Evolutionary conservation across 1,140 invertebrate species (phyloP), one percentile per base, ranked within the genome.

Genomic region (Tetramorium parvispinum): DNA sequence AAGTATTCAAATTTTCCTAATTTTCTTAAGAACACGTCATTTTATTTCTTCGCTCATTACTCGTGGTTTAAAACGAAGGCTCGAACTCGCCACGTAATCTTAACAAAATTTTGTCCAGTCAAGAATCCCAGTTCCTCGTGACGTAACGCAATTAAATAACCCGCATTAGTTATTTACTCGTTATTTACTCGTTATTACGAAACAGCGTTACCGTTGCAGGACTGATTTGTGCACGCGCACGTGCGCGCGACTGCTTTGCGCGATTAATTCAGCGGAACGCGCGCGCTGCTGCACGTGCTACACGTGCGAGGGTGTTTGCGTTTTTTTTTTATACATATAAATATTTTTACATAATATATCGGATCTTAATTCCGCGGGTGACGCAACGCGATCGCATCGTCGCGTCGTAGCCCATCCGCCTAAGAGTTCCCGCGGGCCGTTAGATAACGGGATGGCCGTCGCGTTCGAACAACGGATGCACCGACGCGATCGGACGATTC

Each of bases 391-490:
- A 55, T 70, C 11, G 16, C 59, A 63, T 46, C 27, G 53, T 61
- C 43, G 55, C 55, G 18, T 81, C 85, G 10, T 16, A 68, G 46
- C 18, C 32, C 18, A n/a, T n/a, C 7, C 32, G 66, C 55, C 21
- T 51, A 63, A 73, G 46, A 49, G 70, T 40, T 68, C n/a, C 37
- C 18, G 46, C 53, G 16, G 40, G n/a, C 49, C 32, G 85, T 88
- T 87, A 75, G 77, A 82, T 87, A 87, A 82, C 85, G 87, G 63
- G 51, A 78, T 63, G 21, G 10, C n/a, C 21, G 21, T 87, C 49
- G 86, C 53, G 51, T 78, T 18, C 53, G 49, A 78, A 85, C 40
- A 51, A 76, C 70, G 49, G 55, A 88, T 70, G 61, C 27, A 18
- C 21, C 16, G 13, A 32, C 53, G 32, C 59, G 75, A 68, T 24